These are phyloP conservation scores for Listronotus bonariensis DNA, from an alignment of 1,140 invertebrate species.

Conservation along the genomic window DNA sequence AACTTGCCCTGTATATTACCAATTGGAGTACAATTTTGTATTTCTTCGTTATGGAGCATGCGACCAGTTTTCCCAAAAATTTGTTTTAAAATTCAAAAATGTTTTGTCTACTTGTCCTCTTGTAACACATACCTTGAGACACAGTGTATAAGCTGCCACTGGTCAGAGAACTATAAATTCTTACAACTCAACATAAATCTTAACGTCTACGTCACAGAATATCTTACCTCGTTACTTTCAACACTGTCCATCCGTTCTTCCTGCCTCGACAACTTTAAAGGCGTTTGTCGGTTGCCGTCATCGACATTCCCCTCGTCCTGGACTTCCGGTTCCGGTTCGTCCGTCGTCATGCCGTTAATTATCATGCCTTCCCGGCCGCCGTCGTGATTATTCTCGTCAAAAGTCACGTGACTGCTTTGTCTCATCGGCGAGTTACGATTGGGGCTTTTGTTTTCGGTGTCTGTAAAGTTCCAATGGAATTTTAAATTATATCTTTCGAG, in stretches of 20 bases:
- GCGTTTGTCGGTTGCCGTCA: too few species aligned
- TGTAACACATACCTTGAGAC: too few species aligned
- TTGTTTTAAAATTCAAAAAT: too few species aligned
- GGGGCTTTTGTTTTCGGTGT: slow-evolving; percentile 16
- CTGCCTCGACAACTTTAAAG: slow-evolving; percentile 15
- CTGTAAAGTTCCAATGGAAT: too few species aligned
- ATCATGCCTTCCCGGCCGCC: neutral
- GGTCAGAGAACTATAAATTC: neutral
- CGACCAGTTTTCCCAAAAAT: too few species aligned
- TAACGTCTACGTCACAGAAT: too few species aligned
- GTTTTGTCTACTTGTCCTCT: too few species aligned
- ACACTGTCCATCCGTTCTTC: slow-evolving; percentile 18
- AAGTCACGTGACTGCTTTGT: slow-evolving; percentile 11
- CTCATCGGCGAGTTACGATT: slow-evolving; percentile 11
- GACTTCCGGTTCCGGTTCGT: slow-evolving; percentile 7
- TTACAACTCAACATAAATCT: too few species aligned
- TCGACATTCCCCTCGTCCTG: slow-evolving; percentile 10
- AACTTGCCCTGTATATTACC: too few species aligned
- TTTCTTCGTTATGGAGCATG: too few species aligned
- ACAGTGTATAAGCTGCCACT: neutral
- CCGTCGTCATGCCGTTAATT: slow-evolving; percentile 19
- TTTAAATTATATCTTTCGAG: too few species aligned
- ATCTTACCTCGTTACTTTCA: slow-evolving; percentile 32
- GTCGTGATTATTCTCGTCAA: slow-evolving; percentile 6
- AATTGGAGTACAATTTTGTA: too few species aligned